Conservation (phyloP, 2,113 vertebrate genomes). For the Steatornis caripensis region DNA sequence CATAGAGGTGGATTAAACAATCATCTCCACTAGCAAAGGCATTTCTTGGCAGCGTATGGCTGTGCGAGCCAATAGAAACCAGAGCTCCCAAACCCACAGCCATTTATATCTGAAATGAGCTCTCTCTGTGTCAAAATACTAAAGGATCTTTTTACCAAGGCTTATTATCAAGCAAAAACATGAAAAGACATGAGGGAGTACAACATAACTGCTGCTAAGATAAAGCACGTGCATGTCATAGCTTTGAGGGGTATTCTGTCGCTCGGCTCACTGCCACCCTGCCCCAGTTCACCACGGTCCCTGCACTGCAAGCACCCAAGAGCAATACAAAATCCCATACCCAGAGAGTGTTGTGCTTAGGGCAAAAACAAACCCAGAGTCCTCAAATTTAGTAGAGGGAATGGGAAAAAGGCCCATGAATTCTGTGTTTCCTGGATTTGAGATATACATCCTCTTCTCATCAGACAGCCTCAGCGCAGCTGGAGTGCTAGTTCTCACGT, state of each 20-base stretch:
- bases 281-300: rapidly evolving
- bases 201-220: background rate
- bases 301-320: background rate
- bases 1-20: background rate
- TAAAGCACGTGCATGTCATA: background rate
- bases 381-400: background rate
- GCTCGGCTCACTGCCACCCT: background rate
- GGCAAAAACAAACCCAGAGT: background rate
- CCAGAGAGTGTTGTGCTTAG: background rate
- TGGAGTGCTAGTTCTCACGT: background rate
- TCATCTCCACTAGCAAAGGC: background rate
- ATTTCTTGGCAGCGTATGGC: background rate
- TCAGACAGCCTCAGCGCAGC: background rate
- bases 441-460: background rate
- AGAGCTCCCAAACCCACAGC: background rate
- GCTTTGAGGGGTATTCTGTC: background rate
- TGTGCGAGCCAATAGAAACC: background rate
- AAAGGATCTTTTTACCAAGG: background rate
- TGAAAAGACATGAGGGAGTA: background rate
- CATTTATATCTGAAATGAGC: background rate
- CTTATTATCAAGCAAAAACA: background rate
- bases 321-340: background rate
- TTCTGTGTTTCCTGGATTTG: background rate
- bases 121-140: background rate
- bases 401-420: background rate